Evolutionary conservation across 2,113 vertebrate genomes (phyloP), one percentile per base, ranked within the genome.

Genomic region (Salminus brasiliensis): DNA sequence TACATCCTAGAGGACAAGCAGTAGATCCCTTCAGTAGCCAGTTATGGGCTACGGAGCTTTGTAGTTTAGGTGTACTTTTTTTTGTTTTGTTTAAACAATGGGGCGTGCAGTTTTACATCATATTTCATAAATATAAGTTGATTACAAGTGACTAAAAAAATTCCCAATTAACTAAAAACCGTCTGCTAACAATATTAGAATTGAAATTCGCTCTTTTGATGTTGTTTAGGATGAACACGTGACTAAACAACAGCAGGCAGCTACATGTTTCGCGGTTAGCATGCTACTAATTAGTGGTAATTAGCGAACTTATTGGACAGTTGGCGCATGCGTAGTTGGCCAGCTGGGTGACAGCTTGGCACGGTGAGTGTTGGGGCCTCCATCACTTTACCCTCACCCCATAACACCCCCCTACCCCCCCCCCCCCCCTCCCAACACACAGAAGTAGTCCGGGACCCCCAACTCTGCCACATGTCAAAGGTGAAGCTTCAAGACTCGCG

Each of bases 401-500:
- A n/a, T n/a, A n/a, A 2, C 84, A 18, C 18, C 21, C n/a, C 47
- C 12, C 8, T 13, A 47, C 45, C 45, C 45, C 1, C 45, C 45
- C 5, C 45, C 16, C 10, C 47, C 11, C n/a, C n/a, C n/a, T n/a
- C n/a, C n/a, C n/a, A n/a, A n/a, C n/a, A n/a, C n/a, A n/a, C n/a
- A n/a, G n/a, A n/a, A n/a, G n/a, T 11, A 55, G n/a, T 55, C 52
- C 74, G 57, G 79, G 41, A 45, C 88, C 88, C 91, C 91, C 87
- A 43, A 87, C 91, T 89, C 59, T 60, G 91, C 89, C 88, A 90
- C 91, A 89, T 95, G 95, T 96, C 95, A 96, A 95, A 96, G 95
- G 95, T 95, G 95, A 95, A 91, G 93, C 94, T 93, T 94, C 91
- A 93, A 95, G 93, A 95, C 95, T 95, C 93, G 92, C 88, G 89